phyloP scores from a whole-genome alignment of 2,113 vertebrate genomes.

The Phylloscopus trochilus region DNA sequence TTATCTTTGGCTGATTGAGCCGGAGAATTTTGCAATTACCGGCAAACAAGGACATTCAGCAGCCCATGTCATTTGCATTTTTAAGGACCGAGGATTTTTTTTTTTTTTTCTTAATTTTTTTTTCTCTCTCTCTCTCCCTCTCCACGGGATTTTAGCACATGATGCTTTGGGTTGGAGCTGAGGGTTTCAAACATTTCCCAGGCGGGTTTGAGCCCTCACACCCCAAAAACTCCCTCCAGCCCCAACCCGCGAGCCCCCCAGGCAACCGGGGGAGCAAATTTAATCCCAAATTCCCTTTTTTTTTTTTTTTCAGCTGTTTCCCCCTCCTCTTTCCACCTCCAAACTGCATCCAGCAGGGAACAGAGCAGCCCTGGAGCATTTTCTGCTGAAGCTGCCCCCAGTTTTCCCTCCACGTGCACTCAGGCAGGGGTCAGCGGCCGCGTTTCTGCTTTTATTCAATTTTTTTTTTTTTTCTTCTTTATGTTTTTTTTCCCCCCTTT shows the following conservation, averaged over 20 bases:
- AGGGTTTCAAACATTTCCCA: background rate
- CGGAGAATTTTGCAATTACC: constrained; percentile 62
- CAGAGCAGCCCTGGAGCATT: background rate
- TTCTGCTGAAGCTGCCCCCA: background rate
- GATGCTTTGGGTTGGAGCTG: background rate
- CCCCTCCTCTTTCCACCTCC: background rate
- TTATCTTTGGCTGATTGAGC: constrained; percentile 65
- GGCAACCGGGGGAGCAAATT: background rate
- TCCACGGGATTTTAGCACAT: background rate
- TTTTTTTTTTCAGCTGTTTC: fast-evolving
- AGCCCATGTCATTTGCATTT: constrained; percentile 53
- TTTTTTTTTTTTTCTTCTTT: background rate
- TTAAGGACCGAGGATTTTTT: constrained; percentile 15
- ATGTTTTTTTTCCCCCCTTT: background rate
- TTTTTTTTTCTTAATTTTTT: background rate
- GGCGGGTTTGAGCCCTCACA: fast-evolving
- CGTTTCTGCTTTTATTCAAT: background rate
- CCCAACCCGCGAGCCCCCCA: background rate
- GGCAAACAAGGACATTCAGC: constrained; percentile 56
- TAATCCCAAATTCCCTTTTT: background rate
- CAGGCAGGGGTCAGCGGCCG: background rate
- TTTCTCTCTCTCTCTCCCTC: background rate
- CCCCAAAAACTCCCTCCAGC: background rate
- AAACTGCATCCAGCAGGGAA: background rate
- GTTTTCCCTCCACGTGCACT: fast-evolving